Evolutionary conservation across 2,113 vertebrate genomes (phyloP).

Genomic region (Dicaeum eximium): DNA sequence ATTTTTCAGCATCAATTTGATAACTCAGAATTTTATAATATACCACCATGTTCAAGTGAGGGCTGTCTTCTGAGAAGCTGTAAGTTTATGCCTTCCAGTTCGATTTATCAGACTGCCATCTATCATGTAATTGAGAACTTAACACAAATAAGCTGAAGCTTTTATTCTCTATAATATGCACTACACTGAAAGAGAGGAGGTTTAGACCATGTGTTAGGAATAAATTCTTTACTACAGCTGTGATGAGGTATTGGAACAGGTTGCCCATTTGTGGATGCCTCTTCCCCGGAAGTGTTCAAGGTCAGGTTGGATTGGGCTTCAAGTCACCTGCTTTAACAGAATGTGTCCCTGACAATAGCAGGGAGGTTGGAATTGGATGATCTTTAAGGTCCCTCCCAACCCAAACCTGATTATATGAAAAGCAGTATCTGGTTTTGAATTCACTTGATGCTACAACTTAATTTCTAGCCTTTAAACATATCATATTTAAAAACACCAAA

Average conservation of each 20-base stretch:
- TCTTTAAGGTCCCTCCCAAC: not conserved
- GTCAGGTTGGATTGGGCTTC: not conserved
- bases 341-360: not conserved
- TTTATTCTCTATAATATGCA: not conserved
- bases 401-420: not conserved
- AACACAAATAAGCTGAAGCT: not conserved
- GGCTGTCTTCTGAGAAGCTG: not conserved
- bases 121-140: not conserved
- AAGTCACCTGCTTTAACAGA: not conserved
- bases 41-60: not conserved
- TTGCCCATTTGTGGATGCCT: not conserved
- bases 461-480: not conserved
- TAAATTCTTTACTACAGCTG: not conserved
- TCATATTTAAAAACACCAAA: not conserved
- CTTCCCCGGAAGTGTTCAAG: not conserved
- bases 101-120: not conserved
- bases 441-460: not conserved
- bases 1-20: not conserved
- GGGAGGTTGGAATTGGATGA: not conserved
- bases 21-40: not conserved
- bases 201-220: not conserved
- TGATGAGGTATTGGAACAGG: not conserved
- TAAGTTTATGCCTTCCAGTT: not conserved
- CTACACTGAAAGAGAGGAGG: not conserved
- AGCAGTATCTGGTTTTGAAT: not conserved